Conservation (phyloP, 1,140 invertebrate genomes). For the Magallana ariakensis region DNA sequence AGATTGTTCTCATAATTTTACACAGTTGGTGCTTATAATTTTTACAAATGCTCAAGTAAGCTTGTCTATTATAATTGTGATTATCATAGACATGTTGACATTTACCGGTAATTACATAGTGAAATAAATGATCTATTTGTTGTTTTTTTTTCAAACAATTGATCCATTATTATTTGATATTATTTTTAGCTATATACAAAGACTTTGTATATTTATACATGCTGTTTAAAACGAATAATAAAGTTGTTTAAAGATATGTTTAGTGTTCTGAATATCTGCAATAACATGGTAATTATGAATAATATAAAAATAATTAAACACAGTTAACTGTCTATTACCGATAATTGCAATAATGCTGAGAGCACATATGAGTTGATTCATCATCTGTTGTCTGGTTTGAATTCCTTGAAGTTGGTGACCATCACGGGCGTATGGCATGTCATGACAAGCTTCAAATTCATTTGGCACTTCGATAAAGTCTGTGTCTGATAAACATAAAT, state of each 20-base stretch:
- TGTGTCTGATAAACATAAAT: constrained; percentile 29
- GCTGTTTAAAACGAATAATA: background rate
- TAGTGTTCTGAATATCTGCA: background rate
- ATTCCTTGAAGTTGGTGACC: constrained; percentile 40
- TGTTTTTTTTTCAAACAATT: background rate
- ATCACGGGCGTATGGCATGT: constrained; percentile 6
- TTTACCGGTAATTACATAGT: background rate
- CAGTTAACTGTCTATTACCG: background rate
- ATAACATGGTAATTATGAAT: background rate
- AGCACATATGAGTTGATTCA: constrained; percentile 17
- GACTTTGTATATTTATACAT: background rate
- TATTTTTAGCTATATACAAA: constrained; percentile 17
- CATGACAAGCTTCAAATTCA: constrained; percentile 5
- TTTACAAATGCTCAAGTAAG: background rate
- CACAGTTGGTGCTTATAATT: background rate
- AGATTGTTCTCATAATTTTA: no score
- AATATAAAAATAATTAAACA: background rate
- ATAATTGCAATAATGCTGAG: background rate
- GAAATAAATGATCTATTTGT: background rate
- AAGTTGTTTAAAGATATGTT: background rate
- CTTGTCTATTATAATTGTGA: background rate
- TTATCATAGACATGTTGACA: background rate
- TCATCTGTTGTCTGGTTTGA: constrained; percentile 37
- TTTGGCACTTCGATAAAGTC: constrained; percentile 28
- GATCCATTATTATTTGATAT: background rate